phyloP scores from a whole-genome alignment of 2,888 invertebrate genomes.

The Apodemia zela region DNA sequence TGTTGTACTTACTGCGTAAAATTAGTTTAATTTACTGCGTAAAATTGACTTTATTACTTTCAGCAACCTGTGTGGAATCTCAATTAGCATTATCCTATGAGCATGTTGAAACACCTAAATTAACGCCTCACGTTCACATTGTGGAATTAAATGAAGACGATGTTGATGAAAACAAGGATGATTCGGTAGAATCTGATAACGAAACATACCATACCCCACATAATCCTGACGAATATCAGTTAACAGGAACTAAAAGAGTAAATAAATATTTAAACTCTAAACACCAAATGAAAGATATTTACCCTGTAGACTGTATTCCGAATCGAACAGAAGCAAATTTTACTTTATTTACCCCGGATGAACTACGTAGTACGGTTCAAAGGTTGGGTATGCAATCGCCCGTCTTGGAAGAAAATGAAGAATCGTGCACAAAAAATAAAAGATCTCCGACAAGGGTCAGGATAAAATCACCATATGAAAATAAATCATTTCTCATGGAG shows the following conservation, averaged over 20 bases:
- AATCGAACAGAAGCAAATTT: constrained; percentile 35
- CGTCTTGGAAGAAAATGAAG: constrained; percentile 51
- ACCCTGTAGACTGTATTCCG: background rate
- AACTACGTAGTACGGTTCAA: constrained; percentile 48
- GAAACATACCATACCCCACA: background rate
- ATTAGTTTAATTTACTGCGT: background rate
- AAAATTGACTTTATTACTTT: constrained; percentile 16
- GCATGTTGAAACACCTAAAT: constrained; percentile 15
- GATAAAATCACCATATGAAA: constrained; percentile 70
- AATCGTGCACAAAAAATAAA: constrained; percentile 41
- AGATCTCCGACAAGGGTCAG: constrained; percentile 52
- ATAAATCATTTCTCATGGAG: constrained; percentile 54
- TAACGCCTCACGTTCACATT: constrained; percentile 20
- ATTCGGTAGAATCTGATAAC: background rate
- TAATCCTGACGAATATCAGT: background rate
- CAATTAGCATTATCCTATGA: constrained; percentile 18
- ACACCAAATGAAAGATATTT: background rate
- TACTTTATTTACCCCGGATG: constrained; percentile 41
- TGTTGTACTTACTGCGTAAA: background rate
- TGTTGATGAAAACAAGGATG: background rate
- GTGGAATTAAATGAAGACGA: constrained; percentile 23
- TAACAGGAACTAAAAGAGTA: background rate
- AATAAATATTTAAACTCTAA: background rate
- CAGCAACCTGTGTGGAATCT: constrained; percentile 22
- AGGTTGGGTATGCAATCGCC: constrained; percentile 46